Base-by-base conservation (phyloP, 1,140 invertebrate species). In the Drosophila sproati region DNA sequence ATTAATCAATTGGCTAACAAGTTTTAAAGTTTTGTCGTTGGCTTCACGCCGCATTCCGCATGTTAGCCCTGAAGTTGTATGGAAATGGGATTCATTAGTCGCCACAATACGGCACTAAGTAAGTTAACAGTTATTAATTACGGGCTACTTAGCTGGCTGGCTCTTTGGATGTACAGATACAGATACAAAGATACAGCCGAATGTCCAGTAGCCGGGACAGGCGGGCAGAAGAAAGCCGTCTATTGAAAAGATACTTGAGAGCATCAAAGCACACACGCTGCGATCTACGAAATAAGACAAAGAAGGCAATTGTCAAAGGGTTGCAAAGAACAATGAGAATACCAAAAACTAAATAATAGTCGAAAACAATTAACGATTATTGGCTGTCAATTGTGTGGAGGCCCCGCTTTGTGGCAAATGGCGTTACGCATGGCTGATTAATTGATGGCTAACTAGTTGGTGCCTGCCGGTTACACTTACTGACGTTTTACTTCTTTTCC, bases 121-220 rank as follows among this genome's bases (percentile, higher is more conserved):
- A 68, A 88, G 80, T 88, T 89, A 83, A 75, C 77, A 80, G 80
- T 77, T 89, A 87, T 87, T 89, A 80, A 88, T 88, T 83, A 67
- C 52, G 73, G 55, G 61, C 59, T 55, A 73, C 41, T 57, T 55
- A 56, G 48, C 62, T 73, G 34, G 43, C 45, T 61, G 52, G 70
- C 52, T 41, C 43, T 48, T 32, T 20, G 20, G 20, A 20, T 20
- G 20, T 20, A 20, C 20, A 20, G 1, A 20, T 20, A 20, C 20
- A 20, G 20, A 20, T 20, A 20, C 20, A 20, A 20, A 20, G 20
- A 20, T 20, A n/a, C 32, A 3, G 51, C 59, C 56, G 61, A 48
- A 71, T 52, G 67, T 60, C 77, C 80, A 61, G 73, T 88, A 85
- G 81, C 68, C 54, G 32, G 12, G 48, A n/a, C 37, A 45, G 34